These are phyloP conservation scores for Atethmia centrago DNA, from an alignment of 2,888 invertebrate species.

Conservation along the genomic window DNA sequence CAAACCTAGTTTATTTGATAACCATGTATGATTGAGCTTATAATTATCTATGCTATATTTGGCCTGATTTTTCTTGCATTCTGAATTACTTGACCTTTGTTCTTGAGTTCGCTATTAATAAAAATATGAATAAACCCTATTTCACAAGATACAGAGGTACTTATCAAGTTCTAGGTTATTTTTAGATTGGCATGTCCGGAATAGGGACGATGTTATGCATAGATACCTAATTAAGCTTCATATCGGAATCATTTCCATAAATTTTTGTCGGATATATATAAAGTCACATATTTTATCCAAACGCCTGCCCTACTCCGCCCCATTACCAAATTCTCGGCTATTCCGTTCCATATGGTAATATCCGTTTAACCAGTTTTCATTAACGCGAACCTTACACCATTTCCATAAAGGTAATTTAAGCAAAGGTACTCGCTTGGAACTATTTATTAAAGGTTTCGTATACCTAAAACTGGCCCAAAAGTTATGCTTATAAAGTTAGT, in stretches of 20 bases:
- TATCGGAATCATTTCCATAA: constrained; percentile 30
- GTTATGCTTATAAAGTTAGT: background rate
- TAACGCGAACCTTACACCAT: constrained; percentile 63
- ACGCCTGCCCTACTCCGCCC: constrained; percentile 36
- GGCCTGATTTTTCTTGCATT: background rate
- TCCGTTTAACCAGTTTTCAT: constrained; percentile 67
- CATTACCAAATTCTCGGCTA: constrained; percentile 59
- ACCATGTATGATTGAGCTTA: background rate
- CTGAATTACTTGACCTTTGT: background rate
- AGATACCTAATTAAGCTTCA: constrained; percentile 5
- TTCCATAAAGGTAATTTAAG: constrained; percentile 46
- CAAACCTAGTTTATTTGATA: background rate
- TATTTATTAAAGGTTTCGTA: constrained; percentile 45
- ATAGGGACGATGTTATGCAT: constrained; percentile 16
- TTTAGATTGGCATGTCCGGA: constrained; percentile 7
- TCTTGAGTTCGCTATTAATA: background rate
- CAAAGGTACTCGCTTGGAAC: constrained; percentile 33
- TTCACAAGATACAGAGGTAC: background rate
- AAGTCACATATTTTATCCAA: constrained; percentile 46
- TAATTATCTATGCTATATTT: background rate
- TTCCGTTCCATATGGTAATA: constrained; percentile 63
- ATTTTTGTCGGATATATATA: constrained; percentile 31
- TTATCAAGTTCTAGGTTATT: constrained; percentile 38
- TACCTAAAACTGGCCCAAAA: constrained; percentile 6
- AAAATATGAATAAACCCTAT: background rate